These are phyloP conservation scores for Hydrotaea diabolus DNA, from an alignment of 2,888 invertebrate genomes.

Conservation along the genomic window DNA sequence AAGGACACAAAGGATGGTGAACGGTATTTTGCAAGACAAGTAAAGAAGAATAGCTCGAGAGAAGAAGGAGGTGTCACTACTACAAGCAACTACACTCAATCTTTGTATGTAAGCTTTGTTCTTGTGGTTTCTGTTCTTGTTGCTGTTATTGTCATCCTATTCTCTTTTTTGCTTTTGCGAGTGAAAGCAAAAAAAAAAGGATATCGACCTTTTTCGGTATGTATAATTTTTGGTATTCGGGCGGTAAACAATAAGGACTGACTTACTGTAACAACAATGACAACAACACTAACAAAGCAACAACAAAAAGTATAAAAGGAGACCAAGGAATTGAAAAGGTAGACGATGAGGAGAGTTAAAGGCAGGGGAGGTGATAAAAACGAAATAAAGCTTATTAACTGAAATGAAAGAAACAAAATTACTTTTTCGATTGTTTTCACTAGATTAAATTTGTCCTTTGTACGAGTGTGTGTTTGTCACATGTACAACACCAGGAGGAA, in stretches of 20 bases:
- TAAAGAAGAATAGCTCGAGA: constrained; percentile 18
- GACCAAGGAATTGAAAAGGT: background rate
- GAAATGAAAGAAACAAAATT: constrained; percentile 54
- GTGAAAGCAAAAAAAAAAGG: constrained; percentile 40
- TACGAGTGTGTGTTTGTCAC: background rate
- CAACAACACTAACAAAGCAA: background rate
- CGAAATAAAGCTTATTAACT: constrained; percentile 57
- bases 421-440: constrained; percentile 51
- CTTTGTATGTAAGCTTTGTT: background rate
- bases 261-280: background rate
- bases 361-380: too few relatives aligned
- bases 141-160: too few relatives aligned
- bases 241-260: constrained; percentile 26
- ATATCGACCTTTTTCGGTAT: constrained; percentile 55
- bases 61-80: background rate
- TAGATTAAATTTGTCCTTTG: constrained; percentile 45
- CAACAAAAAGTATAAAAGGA: background rate
- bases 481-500: background rate
- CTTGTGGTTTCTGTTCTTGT: background rate
- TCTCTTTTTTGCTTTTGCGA: background rate
- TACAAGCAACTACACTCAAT: background rate
- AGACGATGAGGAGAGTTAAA: background rate
- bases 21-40: constrained; percentile 36
- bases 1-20: constrained; percentile 14
- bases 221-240: constrained; percentile 19